Base-by-base conservation (phyloP, 2,797 vertebrate species). In the Mormyrops boulengeri region DNA sequence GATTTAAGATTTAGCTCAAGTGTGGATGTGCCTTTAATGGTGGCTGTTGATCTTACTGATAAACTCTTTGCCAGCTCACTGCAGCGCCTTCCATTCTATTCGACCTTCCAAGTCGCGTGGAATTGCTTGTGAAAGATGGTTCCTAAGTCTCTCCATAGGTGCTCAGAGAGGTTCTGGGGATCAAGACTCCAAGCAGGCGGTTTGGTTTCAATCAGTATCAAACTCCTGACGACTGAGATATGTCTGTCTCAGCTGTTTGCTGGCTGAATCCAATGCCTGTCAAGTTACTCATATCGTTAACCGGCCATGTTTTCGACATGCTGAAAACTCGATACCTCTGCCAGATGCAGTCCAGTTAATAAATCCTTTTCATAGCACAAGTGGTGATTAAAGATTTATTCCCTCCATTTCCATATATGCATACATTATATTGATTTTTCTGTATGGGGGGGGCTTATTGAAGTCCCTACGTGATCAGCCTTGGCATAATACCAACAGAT, bases 301-400 rank as follows among this genome's bases (percentile, higher is more conserved):
- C 85, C 89, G 92, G 91, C 93, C 92, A 92, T 93, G 94, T 26
- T 47, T n/a, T 49, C 7, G n/a, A 85, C n/a, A 2, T 85, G 47
- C 19, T 49, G 44, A 50, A 84, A 49, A 85, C n/a, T 85, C 44
- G 1, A 85, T 14, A 52, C 93, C 93, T 95, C 94, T 94, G 30
- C 30, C 17, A 8, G 73, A 80, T 47, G 94, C 93, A 91, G 89
- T 93, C 92, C 93, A 90, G 90, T 95, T 95, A 96, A 95, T 95
- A 95, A 95, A 95, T 95, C 94, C 93, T 95, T 95, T 96, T 96
- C 94, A 96, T 95, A 95, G 94, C 94, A 95, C 92, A 95, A 94
- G 94, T 93, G 73, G 92, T 94, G 94, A 95, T 95, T 94, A 95
- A 95, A 95, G 93, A 95, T 96, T 95, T 92, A 95, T 95, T 94